A percentile compares a stretch with the other conserved stretches of the same genome.
These are phyloP conservation scores for Chrysopilus asiliformis DNA, from an alignment of 2,888 invertebrate genomes.

Conservation along the genomic window DNA sequence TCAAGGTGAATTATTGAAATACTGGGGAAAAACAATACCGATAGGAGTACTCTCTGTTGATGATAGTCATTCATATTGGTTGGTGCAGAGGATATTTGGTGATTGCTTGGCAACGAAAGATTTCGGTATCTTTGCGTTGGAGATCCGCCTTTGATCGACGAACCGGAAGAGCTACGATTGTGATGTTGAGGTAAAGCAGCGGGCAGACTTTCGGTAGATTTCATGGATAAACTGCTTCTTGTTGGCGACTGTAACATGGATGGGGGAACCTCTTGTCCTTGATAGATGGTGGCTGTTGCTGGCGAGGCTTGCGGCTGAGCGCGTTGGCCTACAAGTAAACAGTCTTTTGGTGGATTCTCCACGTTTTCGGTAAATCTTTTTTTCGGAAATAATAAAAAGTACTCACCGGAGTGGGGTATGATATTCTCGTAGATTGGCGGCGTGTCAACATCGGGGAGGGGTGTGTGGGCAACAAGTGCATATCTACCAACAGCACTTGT, in stretches of 20 bases:
- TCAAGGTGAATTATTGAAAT: no score
- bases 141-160: constrained; percentile 22
- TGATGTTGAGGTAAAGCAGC: constrained; percentile 25
- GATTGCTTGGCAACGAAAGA: constrained; percentile 29
- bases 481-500: constrained; percentile 28
- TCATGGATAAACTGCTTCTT: constrained; percentile 6
- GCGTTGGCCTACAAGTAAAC: constrained; percentile 37
- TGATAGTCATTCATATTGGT: no score
- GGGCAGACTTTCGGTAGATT: constrained; percentile 9
- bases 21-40: no score
- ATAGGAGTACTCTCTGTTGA: no score
- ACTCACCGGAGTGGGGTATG: constrained; percentile 39
- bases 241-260: constrained; percentile 9
- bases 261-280: constrained; percentile 21
- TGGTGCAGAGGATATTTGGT: constrained; percentile 6
- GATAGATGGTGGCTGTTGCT: constrained; percentile 31
- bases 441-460: constrained; percentile 41
- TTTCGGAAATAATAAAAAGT: no score
- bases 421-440: constrained; percentile 52
- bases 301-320: constrained; percentile 36
- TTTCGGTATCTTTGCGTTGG: constrained; percentile 30
- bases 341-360: no score
- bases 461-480: constrained; percentile 38
- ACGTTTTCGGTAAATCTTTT: no score
- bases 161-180: constrained; percentile 23